Evolutionary conservation across 92 coral and sea anemone genomes (phyloP).

Genomic region (Parazoanthus darwini): DNA sequence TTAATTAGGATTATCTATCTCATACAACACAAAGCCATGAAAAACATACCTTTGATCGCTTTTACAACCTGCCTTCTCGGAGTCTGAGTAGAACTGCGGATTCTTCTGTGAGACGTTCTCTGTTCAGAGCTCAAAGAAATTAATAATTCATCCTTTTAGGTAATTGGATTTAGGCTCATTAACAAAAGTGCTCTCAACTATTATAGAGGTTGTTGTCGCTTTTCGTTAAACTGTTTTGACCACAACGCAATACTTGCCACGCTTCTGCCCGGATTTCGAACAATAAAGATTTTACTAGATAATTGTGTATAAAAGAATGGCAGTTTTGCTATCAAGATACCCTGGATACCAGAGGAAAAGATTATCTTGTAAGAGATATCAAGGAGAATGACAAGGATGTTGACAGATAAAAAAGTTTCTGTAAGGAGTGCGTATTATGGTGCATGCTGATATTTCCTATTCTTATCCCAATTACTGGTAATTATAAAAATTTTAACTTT

Average conservation of each 20-base stretch:
- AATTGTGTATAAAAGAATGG: too few relatives aligned
- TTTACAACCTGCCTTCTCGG: background rate
- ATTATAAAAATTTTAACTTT: background rate
- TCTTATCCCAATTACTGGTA: background rate
- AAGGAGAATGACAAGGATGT: too few relatives aligned
- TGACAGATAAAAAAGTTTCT: too few relatives aligned
- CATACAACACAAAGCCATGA: background rate
- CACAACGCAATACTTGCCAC: background rate
- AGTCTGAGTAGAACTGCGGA: background rate
- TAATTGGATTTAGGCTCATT: background rate
- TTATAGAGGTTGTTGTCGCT: background rate
- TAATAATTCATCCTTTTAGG: background rate
- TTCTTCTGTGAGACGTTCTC: background rate
- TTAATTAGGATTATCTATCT: background rate
- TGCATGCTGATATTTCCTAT: background rate
- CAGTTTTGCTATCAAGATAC: background rate
- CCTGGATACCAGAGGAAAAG: background rate
- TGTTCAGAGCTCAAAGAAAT: background rate
- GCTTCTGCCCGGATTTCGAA: background rate
- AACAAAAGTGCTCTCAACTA: background rate
- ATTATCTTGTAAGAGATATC: background rate
- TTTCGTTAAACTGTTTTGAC: background rate
- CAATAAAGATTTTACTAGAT: background rate
- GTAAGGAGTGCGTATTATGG: background rate
- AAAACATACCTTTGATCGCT: background rate